Conservation (phyloP, 2,113 vertebrate species). For the Azemiops feae region DNA sequence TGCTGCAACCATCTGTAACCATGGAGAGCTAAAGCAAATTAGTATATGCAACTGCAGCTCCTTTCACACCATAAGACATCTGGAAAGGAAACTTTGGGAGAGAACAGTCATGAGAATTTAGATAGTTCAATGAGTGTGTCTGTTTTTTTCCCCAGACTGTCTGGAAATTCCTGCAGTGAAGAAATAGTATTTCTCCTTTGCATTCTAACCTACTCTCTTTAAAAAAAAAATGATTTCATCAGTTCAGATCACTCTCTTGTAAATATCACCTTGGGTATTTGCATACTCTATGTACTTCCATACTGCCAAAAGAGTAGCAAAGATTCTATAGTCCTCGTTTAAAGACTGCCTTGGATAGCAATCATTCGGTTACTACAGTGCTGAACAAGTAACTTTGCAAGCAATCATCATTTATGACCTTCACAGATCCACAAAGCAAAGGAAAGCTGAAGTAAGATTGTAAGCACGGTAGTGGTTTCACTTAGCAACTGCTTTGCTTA, state of each 20-base stretch:
- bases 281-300: background rate
- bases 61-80: background rate
- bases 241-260: background rate
- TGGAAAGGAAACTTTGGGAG: background rate
- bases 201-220: no score
- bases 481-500: background rate
- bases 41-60: no score
- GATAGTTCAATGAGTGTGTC: background rate
- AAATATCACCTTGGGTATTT: background rate
- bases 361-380: background rate
- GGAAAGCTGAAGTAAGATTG: background rate
- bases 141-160: background rate
- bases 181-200: background rate
- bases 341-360: background rate
- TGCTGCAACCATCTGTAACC: rapidly evolving
- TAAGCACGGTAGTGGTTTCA: background rate
- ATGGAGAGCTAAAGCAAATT: background rate
- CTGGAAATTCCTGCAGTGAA: background rate
- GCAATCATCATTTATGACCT: background rate
- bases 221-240: background rate
- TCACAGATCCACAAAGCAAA: background rate
- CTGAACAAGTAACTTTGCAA: background rate
- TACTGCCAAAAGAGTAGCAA: background rate
- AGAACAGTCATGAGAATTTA: background rate
- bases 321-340: background rate